Percentiles rank a stretch among this genome's conserved stretches.
These are phyloP conservation scores for Asteroscopus sphinx DNA, from an alignment of 2,888 invertebrate species.

Conservation along the genomic window DNA sequence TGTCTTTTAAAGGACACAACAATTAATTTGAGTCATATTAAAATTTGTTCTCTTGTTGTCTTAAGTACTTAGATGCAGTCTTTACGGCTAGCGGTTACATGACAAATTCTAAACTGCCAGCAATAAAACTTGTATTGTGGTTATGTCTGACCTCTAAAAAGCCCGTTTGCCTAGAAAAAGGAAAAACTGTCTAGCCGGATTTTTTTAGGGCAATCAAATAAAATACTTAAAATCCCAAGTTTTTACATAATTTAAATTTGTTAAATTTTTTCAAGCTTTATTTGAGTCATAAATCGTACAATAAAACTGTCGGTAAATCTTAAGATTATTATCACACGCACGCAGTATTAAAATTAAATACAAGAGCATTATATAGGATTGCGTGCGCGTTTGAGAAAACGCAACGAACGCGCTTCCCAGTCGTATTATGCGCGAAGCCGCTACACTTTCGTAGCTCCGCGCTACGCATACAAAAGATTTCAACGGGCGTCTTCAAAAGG, in stretches of 20 bases:
- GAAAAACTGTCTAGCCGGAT: constrained; percentile 23
- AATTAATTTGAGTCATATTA: constrained; percentile 36
- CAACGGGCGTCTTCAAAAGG: constrained; percentile 68
- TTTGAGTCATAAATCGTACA: constrained; percentile 12
- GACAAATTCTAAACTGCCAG: constrained; percentile 47
- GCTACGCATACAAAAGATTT: constrained; percentile 80
- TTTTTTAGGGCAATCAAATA: constrained; percentile 10
- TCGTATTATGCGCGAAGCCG: constrained; percentile 47
- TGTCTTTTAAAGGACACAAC: constrained; percentile 1
- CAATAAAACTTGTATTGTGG: constrained; percentile 46
- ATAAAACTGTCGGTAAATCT: constrained; percentile 42
- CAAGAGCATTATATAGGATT: constrained; percentile 38
- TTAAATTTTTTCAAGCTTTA: not conserved
- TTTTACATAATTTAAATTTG: too few species aligned
- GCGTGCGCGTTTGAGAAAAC: constrained; percentile 62
- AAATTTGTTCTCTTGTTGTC: constrained; percentile 19
- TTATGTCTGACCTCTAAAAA: constrained; percentile 41
- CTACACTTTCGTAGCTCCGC: constrained; percentile 65
- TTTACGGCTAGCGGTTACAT: constrained; percentile 43
- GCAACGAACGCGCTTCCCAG: constrained; percentile 49
- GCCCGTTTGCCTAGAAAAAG: constrained; percentile 34
- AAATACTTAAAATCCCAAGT: not conserved
- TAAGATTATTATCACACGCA: constrained; percentile 41
- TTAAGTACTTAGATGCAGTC: constrained; percentile 23
- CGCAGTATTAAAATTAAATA: constrained; percentile 29